Conservation (phyloP, 2,888 invertebrate genomes). For the Himalopsyche anomala region DNA sequence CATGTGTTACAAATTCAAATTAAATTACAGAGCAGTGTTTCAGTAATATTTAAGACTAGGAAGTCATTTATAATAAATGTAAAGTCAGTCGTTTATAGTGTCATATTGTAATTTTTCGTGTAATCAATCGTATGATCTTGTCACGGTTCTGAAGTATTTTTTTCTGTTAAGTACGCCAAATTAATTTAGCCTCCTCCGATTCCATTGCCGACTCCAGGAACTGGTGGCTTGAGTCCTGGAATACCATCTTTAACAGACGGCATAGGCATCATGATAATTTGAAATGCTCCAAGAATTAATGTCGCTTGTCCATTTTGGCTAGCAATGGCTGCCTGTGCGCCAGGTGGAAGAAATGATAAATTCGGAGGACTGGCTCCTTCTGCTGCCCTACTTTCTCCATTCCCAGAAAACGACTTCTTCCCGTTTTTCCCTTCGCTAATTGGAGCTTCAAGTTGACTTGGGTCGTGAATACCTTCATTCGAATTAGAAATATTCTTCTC, state of each 20-base stretch:
- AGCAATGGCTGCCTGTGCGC: conserved; percentile 35
- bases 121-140: no score
- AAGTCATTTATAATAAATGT: no score
- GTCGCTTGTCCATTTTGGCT: conserved; percentile 54
- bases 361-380: not conserved
- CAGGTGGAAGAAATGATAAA: conserved; percentile 46
- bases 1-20: no score
- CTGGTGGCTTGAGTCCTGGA: conserved; percentile 1
- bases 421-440: not conserved
- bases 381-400: not conserved
- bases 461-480: not conserved
- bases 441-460: not conserved
- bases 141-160: no score
- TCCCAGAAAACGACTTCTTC: not conserved
- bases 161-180: not conserved
- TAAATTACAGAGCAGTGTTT: no score
- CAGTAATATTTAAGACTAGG: no score
- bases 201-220: not conserved
- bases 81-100: no score
- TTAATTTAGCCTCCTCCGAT: not conserved
- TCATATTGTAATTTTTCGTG: no score
- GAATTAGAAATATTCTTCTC: not conserved
- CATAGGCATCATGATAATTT: conserved; percentile 58
- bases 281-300: conserved; percentile 56
- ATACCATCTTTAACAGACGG: not conserved